Percentiles rank a stretch among this genome's conserved stretches.
phyloP scores from a whole-genome alignment of 2,888 invertebrate genomes.

The Zaprionus lineosus region DNA sequence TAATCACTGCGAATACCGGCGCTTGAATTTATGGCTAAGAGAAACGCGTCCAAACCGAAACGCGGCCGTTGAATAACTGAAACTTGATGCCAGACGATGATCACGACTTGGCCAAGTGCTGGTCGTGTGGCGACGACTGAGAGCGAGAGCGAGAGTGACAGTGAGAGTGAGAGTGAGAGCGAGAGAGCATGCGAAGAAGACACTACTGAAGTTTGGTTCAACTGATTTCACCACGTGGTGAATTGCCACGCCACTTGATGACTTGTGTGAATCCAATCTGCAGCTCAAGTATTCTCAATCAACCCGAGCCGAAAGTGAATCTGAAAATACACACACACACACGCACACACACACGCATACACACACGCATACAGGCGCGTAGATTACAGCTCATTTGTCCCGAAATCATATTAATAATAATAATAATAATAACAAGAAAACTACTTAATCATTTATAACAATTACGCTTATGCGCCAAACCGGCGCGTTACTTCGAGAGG shows the following conservation, averaged over 20 bases:
- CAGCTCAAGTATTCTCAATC: constrained; percentile 68
- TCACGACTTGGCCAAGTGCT: constrained; percentile 53
- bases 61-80: constrained; percentile 78
- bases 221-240: constrained; percentile 53
- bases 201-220: too few relatives aligned
- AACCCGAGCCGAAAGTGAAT: constrained; percentile 68
- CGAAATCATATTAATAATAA: too few relatives aligned
- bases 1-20: constrained; percentile 9
- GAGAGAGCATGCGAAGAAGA: constrained; percentile 32
- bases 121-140: constrained; percentile 1
- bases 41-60: constrained; percentile 74
- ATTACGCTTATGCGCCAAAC: constrained; percentile 19
- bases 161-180: constrained; percentile 11
- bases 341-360: not conserved
- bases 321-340: constrained; percentile 49
- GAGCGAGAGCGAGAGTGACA: constrained; percentile 4
- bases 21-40: constrained; percentile 3
- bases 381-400: constrained; percentile 56
- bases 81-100: constrained; percentile 60
- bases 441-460: constrained; percentile 53
- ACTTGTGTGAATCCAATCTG: constrained; percentile 9
- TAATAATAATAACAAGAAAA: constrained; percentile 21
- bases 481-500: constrained; percentile 49
- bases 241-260: constrained; percentile 36
- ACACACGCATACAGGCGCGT: constrained; percentile 5